Percentiles rank a stretch among this genome's conserved stretches.
These are phyloP conservation scores for Gastrophryne carolinensis DNA, from an alignment of 2,797 vertebrate species.

Conservation along the genomic window DNA sequence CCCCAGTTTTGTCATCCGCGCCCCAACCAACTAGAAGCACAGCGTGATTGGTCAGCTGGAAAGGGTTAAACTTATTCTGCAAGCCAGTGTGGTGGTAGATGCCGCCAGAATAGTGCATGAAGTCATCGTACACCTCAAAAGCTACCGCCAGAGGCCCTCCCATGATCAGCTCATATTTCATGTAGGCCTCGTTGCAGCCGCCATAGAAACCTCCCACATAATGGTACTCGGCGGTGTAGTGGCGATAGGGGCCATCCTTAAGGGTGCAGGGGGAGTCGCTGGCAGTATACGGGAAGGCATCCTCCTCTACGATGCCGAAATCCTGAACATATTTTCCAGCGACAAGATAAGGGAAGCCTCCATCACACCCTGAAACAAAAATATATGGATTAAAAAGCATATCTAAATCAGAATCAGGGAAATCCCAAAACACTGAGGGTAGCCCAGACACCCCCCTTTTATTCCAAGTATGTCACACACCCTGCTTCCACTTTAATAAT, in stretches of 20 bases:
- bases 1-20: slow-evolving; percentile 70
- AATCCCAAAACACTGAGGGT: too few species aligned
- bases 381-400: not conserved
- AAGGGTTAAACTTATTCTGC: slow-evolving; percentile 80
- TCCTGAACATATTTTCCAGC: slow-evolving; percentile 90
- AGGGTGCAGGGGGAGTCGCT: slow-evolving; percentile 71
- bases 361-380: slow-evolving; percentile 80
- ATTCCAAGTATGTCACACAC: too few species aligned
- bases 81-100: slow-evolving; percentile 92
- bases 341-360: slow-evolving; percentile 92
- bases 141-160: slow-evolving; percentile 84
- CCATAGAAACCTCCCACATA: slow-evolving; percentile 96
- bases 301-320: slow-evolving; percentile 89
- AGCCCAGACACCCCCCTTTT: too few species aligned
- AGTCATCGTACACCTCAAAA: slow-evolving; percentile 89
- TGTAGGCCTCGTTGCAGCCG: slow-evolving; percentile 87
- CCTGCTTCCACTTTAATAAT: too few species aligned
- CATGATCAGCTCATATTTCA: slow-evolving; percentile 88
- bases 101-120: slow-evolving; percentile 81
- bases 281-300: slow-evolving; percentile 83
- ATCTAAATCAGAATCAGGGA: too few species aligned
- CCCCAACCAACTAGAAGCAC: slow-evolving; percentile 93
- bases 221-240: slow-evolving; percentile 81
- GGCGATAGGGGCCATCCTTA: slow-evolving; percentile 68
- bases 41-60: slow-evolving; percentile 92